These are phyloP conservation scores for Frieseomelitta varia DNA, from an alignment of 1,140 invertebrate species.

Conservation along the genomic window DNA sequence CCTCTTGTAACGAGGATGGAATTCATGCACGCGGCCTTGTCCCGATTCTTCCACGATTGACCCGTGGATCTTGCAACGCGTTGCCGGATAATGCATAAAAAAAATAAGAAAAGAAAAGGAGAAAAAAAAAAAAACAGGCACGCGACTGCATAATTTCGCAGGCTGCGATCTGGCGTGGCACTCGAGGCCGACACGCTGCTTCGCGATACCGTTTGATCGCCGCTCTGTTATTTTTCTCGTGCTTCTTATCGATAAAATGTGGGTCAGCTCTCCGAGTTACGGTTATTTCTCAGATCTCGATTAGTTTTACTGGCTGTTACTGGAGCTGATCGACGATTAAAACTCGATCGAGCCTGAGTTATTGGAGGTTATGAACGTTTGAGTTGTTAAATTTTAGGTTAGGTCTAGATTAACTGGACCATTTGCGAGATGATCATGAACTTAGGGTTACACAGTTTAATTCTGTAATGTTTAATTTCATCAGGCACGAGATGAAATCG, in stretches of 20 bases:
- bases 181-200: slow-evolving; percentile 5
- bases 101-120: background rate
- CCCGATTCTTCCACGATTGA: slow-evolving; percentile 45
- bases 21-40: slow-evolving; percentile 54
- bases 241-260: background rate
- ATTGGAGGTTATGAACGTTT: too few species aligned
- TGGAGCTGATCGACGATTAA: background rate
- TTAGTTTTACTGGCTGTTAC: background rate
- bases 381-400: too few species aligned
- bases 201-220: background rate
- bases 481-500: too few species aligned
- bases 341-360: background rate
- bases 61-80: slow-evolving; percentile 51
- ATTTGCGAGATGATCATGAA: too few species aligned
- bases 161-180: background rate
- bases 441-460: too few species aligned
- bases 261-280: background rate
- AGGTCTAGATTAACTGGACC: too few species aligned
- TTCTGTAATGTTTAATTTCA: too few species aligned
- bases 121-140: background rate
- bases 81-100: slow-evolving; percentile 39
- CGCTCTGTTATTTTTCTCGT: background rate
- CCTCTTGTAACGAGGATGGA: slow-evolving; percentile 37
- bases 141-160: slow-evolving; percentile 17
- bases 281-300: background rate